Conservation (phyloP, 2,113 vertebrate genomes). For the Mustela lutreola region DNA sequence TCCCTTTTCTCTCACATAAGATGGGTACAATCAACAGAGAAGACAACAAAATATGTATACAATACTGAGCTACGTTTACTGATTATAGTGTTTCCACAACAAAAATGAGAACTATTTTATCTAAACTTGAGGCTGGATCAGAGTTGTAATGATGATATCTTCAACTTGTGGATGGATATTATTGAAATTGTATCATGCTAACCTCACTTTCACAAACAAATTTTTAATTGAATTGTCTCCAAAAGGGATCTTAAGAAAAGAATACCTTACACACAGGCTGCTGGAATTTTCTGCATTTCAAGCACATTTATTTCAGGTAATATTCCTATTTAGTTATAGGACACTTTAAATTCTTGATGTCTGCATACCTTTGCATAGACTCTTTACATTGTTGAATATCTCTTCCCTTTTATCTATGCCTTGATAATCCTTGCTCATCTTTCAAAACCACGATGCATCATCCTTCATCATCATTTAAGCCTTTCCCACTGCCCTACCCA, state of each 20-base stretch:
- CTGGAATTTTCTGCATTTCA: conserved; percentile 4
- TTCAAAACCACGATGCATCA: not conserved
- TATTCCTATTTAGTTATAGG: not conserved
- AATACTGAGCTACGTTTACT: not conserved
- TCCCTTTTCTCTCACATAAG: not conserved
- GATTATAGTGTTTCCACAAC: conserved; percentile 15
- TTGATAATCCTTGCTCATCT: not conserved
- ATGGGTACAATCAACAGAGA: conserved; percentile 1
- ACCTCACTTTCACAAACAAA: not conserved
- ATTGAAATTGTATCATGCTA: not conserved
- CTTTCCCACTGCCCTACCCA: not conserved
- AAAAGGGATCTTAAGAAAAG: not conserved
- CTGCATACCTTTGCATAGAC: not conserved
- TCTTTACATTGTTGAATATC: not conserved
- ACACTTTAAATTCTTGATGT: conserved; percentile 25
- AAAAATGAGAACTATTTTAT: conserved; percentile 22
- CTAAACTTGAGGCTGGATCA: not conserved
- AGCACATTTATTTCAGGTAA: not conserved
- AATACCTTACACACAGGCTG: not conserved
- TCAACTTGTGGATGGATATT: conserved; percentile 21
- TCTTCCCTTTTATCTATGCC: not conserved
- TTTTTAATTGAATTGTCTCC: conserved; percentile 4
- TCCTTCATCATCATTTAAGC: not conserved
- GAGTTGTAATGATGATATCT: not conserved
- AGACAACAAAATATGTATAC: conserved; percentile 4